Evolutionary conservation across 2,888 invertebrate species (phyloP).

Genomic region (Lasius fuliginosus): DNA sequence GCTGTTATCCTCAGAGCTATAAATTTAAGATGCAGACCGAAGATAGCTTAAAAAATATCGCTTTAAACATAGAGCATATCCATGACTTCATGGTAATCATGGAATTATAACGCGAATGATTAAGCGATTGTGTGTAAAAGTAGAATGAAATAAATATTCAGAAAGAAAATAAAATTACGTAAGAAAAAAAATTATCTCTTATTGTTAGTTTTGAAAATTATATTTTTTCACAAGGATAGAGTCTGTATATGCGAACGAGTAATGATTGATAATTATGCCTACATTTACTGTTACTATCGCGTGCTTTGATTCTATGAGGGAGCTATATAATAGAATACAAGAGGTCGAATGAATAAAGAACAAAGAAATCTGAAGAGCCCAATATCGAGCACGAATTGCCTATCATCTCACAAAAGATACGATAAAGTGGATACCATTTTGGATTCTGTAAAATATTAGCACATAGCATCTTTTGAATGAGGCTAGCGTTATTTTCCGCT

Average conservation of each 20-base stretch:
- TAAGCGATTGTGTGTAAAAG: not conserved
- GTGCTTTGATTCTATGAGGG: not conserved
- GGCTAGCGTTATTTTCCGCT: not conserved
- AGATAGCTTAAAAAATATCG: not conserved
- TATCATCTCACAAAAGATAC: not conserved
- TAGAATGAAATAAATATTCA: not conserved
- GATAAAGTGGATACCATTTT: not conserved
- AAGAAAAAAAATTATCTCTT: not conserved
- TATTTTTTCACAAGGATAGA: not conserved
- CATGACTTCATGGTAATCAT: not conserved
- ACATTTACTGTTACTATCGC: conserved; percentile 16
- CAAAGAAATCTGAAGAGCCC: conserved; percentile 12
- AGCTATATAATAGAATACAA: conserved; percentile 19
- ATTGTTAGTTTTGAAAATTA: conserved; percentile 21
- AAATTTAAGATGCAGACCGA: conserved; percentile 4
- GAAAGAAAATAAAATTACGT: not conserved
- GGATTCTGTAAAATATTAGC: not conserved
- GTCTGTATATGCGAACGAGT: not conserved
- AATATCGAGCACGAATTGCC: conserved; percentile 11
- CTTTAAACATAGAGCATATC: not conserved
- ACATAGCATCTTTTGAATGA: not conserved
- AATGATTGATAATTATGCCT: not conserved
- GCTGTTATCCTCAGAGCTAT: conserved; percentile 16
- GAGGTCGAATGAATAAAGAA: conserved; percentile 27
- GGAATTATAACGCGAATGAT: not conserved